These are phyloP conservation scores for Liasis olivaceus DNA, from an alignment of 2,797 vertebrate genomes.

Conservation along the genomic window DNA sequence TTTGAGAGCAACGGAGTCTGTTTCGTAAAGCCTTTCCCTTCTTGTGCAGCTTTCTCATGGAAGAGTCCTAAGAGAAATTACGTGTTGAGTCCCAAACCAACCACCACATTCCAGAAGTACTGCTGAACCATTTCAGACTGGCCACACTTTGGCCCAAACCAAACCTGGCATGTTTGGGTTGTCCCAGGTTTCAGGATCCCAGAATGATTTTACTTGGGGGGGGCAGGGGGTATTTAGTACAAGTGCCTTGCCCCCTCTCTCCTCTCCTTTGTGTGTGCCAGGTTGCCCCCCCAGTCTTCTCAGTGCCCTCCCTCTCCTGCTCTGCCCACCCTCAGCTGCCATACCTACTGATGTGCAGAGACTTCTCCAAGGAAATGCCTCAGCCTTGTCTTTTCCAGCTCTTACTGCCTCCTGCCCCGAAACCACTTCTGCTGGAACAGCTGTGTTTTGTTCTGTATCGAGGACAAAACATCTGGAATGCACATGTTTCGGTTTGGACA, in stretches of 20 bases:
- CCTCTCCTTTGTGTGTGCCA: background rate
- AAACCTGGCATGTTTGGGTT: background rate
- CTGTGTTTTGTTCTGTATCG: background rate
- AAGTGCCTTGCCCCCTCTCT: background rate
- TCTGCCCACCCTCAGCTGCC: background rate
- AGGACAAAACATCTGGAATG: background rate
- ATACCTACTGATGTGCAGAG: background rate
- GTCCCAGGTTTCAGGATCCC: background rate
- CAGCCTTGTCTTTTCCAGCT: background rate
- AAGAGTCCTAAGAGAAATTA: too few relatives aligned
- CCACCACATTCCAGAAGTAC: too few relatives aligned
- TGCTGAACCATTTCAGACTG: too few relatives aligned
- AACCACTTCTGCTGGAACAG: background rate
- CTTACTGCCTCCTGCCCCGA: background rate
- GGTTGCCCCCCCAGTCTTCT: background rate
- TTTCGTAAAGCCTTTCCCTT: too few relatives aligned
- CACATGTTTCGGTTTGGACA: background rate
- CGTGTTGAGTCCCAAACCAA: too few relatives aligned
- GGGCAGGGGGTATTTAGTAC: background rate
- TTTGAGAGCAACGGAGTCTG: too few relatives aligned
- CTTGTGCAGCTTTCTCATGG: too few relatives aligned
- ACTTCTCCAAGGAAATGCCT: background rate
- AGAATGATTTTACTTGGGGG: background rate
- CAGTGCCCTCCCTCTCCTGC: background rate
- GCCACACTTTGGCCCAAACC: too few relatives aligned